These are phyloP conservation scores for Microcebus griseorufus DNA, from an alignment of 2,113 vertebrate genomes.

Conservation along the genomic window DNA sequence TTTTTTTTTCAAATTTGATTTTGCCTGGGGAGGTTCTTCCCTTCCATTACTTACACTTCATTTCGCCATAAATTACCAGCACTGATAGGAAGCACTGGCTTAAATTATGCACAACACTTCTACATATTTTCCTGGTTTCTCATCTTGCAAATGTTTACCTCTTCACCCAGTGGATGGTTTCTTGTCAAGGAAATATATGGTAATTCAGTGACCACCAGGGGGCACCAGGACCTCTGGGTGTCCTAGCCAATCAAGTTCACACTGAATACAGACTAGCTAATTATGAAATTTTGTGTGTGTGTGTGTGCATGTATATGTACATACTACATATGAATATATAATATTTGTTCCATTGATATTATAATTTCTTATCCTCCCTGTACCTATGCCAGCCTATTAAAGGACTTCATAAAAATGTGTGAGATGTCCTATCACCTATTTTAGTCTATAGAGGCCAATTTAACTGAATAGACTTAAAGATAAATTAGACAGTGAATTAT, in stretches of 20 bases:
- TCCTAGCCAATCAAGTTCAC: slow-evolving; percentile 37
- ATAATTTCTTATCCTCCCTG: background rate
- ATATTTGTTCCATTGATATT: background rate
- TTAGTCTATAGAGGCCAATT: background rate
- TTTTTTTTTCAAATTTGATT: slow-evolving; percentile 1
- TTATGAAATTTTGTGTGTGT: slow-evolving; percentile 4
- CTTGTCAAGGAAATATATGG: background rate
- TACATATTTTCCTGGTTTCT: background rate
- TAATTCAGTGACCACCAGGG: slow-evolving; percentile 73
- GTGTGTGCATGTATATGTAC: background rate
- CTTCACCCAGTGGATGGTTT: slow-evolving; percentile 11
- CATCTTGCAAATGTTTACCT: background rate
- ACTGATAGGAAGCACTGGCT: background rate
- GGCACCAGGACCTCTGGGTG: slow-evolving; percentile 67
- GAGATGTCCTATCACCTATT: background rate
- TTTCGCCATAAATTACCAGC: slow-evolving; percentile 7
- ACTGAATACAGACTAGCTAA: slow-evolving; percentile 13
- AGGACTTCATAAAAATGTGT: background rate
- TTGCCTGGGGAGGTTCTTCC: background rate
- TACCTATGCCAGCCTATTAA: background rate
- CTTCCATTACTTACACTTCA: background rate
- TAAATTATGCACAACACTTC: slow-evolving; percentile 34
- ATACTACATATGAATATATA: background rate
- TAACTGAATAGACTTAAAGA: background rate
- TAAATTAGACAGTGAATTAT: slow-evolving; percentile 1